Base-by-base conservation (phyloP, 2,113 vertebrate genomes). In the Pionites leucogaster region DNA sequence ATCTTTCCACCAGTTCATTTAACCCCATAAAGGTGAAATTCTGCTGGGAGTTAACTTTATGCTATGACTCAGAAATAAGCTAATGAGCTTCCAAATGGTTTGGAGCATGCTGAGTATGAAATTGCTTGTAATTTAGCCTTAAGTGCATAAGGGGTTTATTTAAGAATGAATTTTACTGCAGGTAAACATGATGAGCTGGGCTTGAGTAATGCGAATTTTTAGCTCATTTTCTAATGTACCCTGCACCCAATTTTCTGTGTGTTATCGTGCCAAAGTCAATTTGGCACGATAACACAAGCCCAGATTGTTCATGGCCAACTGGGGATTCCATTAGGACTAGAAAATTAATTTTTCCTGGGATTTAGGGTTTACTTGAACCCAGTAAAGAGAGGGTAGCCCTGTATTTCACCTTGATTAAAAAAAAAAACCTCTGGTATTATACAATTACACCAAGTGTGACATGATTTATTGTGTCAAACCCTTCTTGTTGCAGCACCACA, bases 311-410 rank as follows among this genome's bases (percentile, higher is more conserved):
- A 24, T 59, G 57, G 22, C 57, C 59, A 65, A 31, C 46, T 19
- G 23, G 39, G 50, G 50, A 79, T 94, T 96, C 4, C 6, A 82
- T 93, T 80, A 85, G 39, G 85, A 90, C 76, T 96, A 85, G 57
- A 86, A 97, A 96, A 97, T 90, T 74, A 82, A 90, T 95, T 94
- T 89, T 93, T 86, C 55, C 31, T 74, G 82, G 93, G 92, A 94
- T 37, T 89, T 82, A 65, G 79, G 81, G 74, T 82, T 92, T 47
- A 78, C 83, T 72, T 88, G 85, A 96, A 42, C 82, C 46, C 52
- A 33, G 79, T 86, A 55, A 92, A 85, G 78, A 74, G 39, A 88
- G 20, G 3, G 12, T 53, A 86, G 82, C 71, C n/a, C 69, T 92
- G 22, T 82, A 86, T 76, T 97, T 97, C 88, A 94, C 95, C 92